Conservation (phyloP, 2,797 vertebrate species). For the Otolemur crassicaudatus region DNA sequence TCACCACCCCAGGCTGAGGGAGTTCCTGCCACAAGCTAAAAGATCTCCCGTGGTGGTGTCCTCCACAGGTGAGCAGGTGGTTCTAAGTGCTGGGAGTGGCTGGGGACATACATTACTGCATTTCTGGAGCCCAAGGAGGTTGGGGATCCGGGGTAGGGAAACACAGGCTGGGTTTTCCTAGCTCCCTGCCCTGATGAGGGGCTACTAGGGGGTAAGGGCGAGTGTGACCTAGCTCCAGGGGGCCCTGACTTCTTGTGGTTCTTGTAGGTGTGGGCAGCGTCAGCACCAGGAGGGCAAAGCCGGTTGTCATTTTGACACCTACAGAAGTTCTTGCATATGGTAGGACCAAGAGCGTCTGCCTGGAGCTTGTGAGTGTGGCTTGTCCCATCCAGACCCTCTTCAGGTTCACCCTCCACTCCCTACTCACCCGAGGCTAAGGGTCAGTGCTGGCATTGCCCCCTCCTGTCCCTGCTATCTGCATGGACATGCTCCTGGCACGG, state of each 20-base stretch:
- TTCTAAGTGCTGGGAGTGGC: not conserved
- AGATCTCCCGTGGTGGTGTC: no score
- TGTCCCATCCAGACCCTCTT: not conserved
- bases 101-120: not conserved
- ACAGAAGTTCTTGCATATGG: not conserved
- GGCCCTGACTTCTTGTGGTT: no score
- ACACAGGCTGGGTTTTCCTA: no score
- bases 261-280: no score
- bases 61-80: not conserved
- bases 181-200: not conserved
- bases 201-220: not conserved
- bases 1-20: not conserved
- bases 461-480: not conserved
- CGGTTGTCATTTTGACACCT: no score
- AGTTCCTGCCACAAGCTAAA: not conserved
- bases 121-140: not conserved
- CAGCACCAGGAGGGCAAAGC: no score
- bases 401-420: not conserved
- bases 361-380: not conserved
- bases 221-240: not conserved
- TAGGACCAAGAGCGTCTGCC: not conserved
- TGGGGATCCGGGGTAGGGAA: no score
- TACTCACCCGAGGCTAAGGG: not conserved
- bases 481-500: not conserved
- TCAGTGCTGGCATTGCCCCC: not conserved